Conservation (phyloP, 1,140 invertebrate species). For the Hylaeus volcanicus region DNA sequence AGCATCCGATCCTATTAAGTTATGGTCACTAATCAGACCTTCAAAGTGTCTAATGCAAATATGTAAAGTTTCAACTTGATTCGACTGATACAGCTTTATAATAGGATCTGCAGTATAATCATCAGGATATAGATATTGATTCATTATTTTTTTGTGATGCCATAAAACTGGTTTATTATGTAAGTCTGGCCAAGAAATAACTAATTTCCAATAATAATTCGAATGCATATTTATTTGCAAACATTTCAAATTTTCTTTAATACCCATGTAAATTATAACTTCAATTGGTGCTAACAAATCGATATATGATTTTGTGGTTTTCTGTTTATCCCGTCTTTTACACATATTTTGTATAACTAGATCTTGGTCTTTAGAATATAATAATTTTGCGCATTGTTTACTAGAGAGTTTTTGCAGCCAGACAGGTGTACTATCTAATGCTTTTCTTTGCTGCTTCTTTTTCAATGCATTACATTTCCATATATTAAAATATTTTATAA, state of each 20-base stretch:
- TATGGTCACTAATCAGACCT: slow-evolving; percentile 63
- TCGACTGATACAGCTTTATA: slow-evolving; percentile 70
- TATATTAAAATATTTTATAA: slow-evolving; percentile 78
- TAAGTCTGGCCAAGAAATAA: slow-evolving; percentile 82
- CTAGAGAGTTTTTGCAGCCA: slow-evolving; percentile 82
- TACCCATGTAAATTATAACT: slow-evolving; percentile 67
- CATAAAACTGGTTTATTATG: slow-evolving; percentile 63
- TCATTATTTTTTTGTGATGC: slow-evolving; percentile 71
- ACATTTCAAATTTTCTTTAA: slow-evolving; percentile 71
- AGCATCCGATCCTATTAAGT: slow-evolving; percentile 69
- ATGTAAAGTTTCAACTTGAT: slow-evolving; percentile 68
- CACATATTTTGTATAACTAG: slow-evolving; percentile 81
- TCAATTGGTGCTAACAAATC: slow-evolving; percentile 65
- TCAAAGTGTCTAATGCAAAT: slow-evolving; percentile 74
- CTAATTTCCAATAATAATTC: slow-evolving; percentile 85
- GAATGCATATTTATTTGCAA: slow-evolving; percentile 55
- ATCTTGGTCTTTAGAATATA: slow-evolving; percentile 80
- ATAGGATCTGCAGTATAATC: slow-evolving; percentile 68
- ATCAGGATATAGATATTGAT: slow-evolving; percentile 67
- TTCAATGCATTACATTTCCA: slow-evolving; percentile 74
- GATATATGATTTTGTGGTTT: slow-evolving; percentile 4
- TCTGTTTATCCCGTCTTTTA: slow-evolving; percentile 1
- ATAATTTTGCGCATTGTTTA: slow-evolving; percentile 78
- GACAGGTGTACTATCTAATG: slow-evolving; percentile 83
- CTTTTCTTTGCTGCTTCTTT: slow-evolving; percentile 73